These are phyloP conservation scores for Psittacula echo DNA, from an alignment of 2,797 vertebrate genomes.

Conservation along the genomic window DNA sequence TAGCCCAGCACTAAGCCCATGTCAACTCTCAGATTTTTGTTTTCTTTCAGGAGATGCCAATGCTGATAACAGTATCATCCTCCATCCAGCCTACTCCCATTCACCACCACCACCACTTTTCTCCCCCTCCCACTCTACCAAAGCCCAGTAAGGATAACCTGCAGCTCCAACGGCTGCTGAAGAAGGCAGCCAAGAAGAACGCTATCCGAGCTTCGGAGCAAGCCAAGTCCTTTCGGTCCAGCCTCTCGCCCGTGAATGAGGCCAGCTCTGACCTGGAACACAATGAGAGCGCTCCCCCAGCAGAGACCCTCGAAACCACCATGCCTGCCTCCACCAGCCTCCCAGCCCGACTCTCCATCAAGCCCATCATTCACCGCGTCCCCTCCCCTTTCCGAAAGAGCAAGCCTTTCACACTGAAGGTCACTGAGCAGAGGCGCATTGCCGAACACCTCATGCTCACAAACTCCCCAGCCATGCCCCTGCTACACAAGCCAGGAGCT, in stretches of 20 bases:
- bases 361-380: slow-evolving; percentile 55
- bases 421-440: slow-evolving; percentile 69
- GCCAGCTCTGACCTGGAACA: slow-evolving; percentile 87
- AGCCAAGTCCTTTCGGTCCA: slow-evolving; percentile 84
- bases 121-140: slow-evolving; percentile 88
- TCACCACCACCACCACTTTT: slow-evolving; percentile 78
- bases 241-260: slow-evolving; percentile 92
- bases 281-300: neutral
- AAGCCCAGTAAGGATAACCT: slow-evolving; percentile 92
- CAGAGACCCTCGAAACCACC: neutral
- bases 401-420: slow-evolving; percentile 60
- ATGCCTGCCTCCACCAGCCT: slow-evolving; percentile 36
- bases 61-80: slow-evolving; percentile 84
- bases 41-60: slow-evolving; percentile 75
- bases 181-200: slow-evolving; percentile 84
- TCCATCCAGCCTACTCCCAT: slow-evolving; percentile 53
- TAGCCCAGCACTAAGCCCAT: neutral
- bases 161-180: slow-evolving; percentile 88
- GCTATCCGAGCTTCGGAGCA: slow-evolving; percentile 74
- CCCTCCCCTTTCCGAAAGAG: slow-evolving; percentile 76
- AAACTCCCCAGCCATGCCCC: neutral
- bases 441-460: slow-evolving; percentile 61
- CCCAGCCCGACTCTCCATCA: slow-evolving; percentile 67
- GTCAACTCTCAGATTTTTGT: neutral
- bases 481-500: neutral